Evolutionary conservation across 35 echinoderm and acorn worm genomes (phyloP), one percentile per base, ranked within the genome.

Genomic region (Stichopus chloronotus): DNA sequence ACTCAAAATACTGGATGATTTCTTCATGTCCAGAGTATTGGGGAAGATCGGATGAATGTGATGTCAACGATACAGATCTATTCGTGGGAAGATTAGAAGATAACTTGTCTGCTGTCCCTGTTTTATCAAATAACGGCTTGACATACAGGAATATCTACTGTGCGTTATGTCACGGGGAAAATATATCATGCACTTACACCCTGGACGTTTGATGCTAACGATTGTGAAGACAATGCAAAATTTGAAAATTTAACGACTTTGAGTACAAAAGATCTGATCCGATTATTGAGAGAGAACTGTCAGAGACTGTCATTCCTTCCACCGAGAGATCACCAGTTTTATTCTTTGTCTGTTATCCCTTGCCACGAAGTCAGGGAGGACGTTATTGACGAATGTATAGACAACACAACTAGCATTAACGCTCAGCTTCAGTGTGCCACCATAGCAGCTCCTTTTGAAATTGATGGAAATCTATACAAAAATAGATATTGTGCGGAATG

Each of bases 11-110:
- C 71, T 88, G 87, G 87, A 88, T 88, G 87, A 60, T 88, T 8
- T 88, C 87, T 1, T 69, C 65, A 69, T 88, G 87, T 88, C 87
- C 87, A 25, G 87, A 88, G 23, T 43, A 58, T 54, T 88, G 87
- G 87, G 55, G n/a, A 53, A 60, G 59, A 16, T 52, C 43, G 43
- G 71, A 88, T 19, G 52, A 88, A 30, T 88, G 87, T 88, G 87
- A 88, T 23, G 23, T 25, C 17, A 12, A 88, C 16, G 22, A 60
- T 10, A 69, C 60, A 12, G 9, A 58, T 52, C 10, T 52, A 9
- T 25, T 11, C 23, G 60, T 88, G 14, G 87, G 87, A 6, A 72
- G 60, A 10, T 25, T 88, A 0, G 87, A 88, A 69, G 87, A 88
- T 88, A 52, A 59, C 22, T 19, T 88, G 21, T 11, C 5, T 52